Base-by-base conservation (phyloP, 2,888 invertebrate species). In the Opisthograptis luteolata region DNA sequence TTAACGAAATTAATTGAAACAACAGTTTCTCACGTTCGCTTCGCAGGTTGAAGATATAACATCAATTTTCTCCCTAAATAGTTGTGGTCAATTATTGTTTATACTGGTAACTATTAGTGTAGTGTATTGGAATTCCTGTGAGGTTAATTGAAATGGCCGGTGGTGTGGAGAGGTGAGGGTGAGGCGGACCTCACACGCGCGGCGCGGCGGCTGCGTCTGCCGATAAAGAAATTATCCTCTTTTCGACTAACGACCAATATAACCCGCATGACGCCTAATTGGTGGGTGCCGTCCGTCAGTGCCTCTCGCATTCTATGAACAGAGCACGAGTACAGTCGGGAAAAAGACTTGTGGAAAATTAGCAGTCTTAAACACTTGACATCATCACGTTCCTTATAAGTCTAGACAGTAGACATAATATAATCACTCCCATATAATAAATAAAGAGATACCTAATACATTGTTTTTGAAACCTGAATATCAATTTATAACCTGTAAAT, bases 181-280 rank as follows among this genome's bases (percentile, higher is more conserved):
- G 10, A 52, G 58, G 67, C 64, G 74, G 84, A 84, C 84, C 83
- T 77, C 84, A 82, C 84, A 73, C 81, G 76, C 75, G 73, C 73
- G 35, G 14, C 41, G 40, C 72, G 66, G 65, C 65, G 64, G 56
- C 59, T 43, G 42, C 57, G 52, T 57, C 47, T 32, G 48, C 56
- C 68, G 82, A 84, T 86, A 81, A 83, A 84, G 84, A 84, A 84
- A 84, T 86, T 82, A 84, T 78, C 79, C 72, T 68, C 75, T 78
- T 78, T 74, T 72, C 64, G 66, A 69, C 79, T 81, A 83, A 84
- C 81, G 81, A 84, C 76, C 72, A 64, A 69, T 70, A 69, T 58
- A 58, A 55, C 56, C 60, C 58, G 62, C 65, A 68, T 62, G 66
- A 59, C 57, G 63, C 64, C 74, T 79, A 79, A 79, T 79, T 79